Conservation (phyloP, 1,140 invertebrate genomes). For the Saccostrea glomerata region DNA sequence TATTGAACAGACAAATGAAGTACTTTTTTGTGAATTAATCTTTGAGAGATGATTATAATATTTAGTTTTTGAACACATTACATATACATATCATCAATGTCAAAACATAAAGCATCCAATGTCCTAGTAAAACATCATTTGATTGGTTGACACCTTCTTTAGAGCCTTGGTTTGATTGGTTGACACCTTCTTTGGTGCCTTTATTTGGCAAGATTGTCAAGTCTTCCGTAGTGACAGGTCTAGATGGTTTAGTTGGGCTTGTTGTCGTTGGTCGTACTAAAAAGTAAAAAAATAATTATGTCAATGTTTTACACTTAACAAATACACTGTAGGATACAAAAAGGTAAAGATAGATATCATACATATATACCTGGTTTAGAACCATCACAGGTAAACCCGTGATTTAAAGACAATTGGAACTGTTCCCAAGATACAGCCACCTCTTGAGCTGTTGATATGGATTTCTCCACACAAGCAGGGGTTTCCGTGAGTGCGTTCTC, state of each 20-base stretch:
- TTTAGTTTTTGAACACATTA: no score
- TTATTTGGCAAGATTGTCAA: neutral
- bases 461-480: neutral
- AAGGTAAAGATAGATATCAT: neutral
- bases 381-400: conserved; percentile 3
- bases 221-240: no score
- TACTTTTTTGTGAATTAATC: no score
- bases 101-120: neutral
- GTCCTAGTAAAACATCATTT: neutral
- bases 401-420: neutral
- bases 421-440: neutral
- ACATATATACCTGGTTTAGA: neutral
- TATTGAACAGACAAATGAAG: no score
- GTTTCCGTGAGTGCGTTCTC: neutral
- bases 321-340: no score
- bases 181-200: neutral
- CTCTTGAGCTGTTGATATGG: neutral
- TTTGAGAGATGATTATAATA: no score
- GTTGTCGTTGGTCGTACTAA: neutral
- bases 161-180: neutral
- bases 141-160: neutral
- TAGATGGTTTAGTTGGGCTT: neutral
- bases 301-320: no score
- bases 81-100: neutral
- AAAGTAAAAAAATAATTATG: neutral